These are phyloP conservation scores for Nettapus auritus DNA, from an alignment of 2,113 vertebrate genomes.

Conservation along the genomic window DNA sequence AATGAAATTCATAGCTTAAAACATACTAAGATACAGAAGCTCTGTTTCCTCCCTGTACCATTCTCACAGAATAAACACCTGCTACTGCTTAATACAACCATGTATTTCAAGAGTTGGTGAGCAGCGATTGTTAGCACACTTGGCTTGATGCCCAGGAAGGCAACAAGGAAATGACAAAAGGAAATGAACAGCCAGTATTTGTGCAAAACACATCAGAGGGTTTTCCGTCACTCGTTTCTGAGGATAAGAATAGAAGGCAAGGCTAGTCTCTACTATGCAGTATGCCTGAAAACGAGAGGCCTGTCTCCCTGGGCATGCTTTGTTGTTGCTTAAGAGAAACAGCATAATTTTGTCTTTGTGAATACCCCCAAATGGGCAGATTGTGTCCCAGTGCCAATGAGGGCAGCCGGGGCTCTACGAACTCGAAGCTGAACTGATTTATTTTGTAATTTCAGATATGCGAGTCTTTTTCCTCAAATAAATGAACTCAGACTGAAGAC, in stretches of 20 bases:
- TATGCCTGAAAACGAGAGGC: rapidly evolving
- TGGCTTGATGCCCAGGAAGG: not conserved
- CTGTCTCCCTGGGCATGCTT: rapidly evolving
- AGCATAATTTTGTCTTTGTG: rapidly evolving
- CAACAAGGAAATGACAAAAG: conserved; percentile 17
- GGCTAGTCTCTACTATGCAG: rapidly evolving
- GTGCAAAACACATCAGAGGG: not conserved
- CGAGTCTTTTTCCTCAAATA: not conserved
- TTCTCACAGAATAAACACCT: rapidly evolving
- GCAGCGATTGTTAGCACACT: rapidly evolving
- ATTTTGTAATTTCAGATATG: not conserved
- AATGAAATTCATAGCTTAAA: rapidly evolving
- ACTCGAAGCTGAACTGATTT: not conserved
- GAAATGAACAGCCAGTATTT: not conserved
- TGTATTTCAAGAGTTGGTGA: rapidly evolving
- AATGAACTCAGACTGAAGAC: not conserved
- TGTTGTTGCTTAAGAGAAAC: rapidly evolving
- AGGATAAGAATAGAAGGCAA: not conserved
- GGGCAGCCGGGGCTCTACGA: not conserved
- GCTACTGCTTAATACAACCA: rapidly evolving
- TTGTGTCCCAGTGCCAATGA: too few relatives aligned
- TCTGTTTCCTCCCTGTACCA: rapidly evolving
- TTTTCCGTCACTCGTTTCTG: not conserved
- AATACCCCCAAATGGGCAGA: rapidly evolving
- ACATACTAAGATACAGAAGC: rapidly evolving